Conservation (phyloP, 2,797 vertebrate species). For the Orestias chungarensis region DNA sequence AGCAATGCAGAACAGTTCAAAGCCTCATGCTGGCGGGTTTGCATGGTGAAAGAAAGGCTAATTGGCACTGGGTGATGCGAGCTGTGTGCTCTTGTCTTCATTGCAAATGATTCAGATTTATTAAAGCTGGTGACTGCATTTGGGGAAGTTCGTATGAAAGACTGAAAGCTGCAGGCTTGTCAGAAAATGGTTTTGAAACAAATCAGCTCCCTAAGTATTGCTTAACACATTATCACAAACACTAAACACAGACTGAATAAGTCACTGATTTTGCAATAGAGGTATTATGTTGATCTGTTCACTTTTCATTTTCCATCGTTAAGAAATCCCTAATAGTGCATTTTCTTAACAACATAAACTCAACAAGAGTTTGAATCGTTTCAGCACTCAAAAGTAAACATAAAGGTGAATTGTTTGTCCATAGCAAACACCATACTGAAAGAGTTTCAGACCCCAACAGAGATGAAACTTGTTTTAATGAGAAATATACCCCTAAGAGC, state of each 20-base stretch:
- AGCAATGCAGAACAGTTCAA: slow-evolving; percentile 7
- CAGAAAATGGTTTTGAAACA: slow-evolving; percentile 13
- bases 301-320: background rate
- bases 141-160: slow-evolving; percentile 26
- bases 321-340: background rate
- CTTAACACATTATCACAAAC: background rate
- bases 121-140: slow-evolving; percentile 9
- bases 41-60: slow-evolving; percentile 39
- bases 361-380: background rate
- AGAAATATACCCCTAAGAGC: background rate
- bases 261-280: background rate
- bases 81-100: slow-evolving; percentile 20
- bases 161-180: slow-evolving; percentile 18
- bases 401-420: background rate
- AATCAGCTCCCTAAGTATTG: background rate
- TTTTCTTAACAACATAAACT: background rate
- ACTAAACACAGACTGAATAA: background rate
- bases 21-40: slow-evolving; percentile 19
- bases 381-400: background rate
- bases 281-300: background rate
- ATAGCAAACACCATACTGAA: background rate
- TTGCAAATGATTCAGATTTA: slow-evolving; percentile 51
- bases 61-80: slow-evolving; percentile 14
- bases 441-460: background rate
- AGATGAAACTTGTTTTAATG: background rate